Base-by-base conservation (phyloP, 2,888 invertebrate species). In the Spicauda simplicius region DNA sequence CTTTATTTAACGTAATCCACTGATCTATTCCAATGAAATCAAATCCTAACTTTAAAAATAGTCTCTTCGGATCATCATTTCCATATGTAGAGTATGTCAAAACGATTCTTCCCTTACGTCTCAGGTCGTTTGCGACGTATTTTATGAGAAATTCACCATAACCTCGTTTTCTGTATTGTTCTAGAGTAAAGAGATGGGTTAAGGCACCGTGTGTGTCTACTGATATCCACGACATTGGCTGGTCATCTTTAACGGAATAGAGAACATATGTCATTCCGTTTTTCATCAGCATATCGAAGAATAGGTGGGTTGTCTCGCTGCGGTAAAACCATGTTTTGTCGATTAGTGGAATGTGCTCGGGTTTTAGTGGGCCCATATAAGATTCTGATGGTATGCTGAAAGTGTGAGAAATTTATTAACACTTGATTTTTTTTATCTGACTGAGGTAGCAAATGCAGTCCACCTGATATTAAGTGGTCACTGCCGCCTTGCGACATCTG, bases 71-170 rank as follows among this genome's bases (percentile, higher is more conserved):
- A 14, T 61, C 70, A 0, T 64, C n/a, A 59, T 80, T 80, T 11
- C 65, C 54, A 52, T 75, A 74, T 11, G 76, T 18, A 18, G 79
- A 76, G 56, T 75, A 78, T 8, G 73, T 75, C 25, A 79, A 62
- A 0, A 75, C 62, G 63, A 74, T 60, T 33, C 73, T 74, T 52
- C 75, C 77, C 63, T 77, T 74, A 0, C 55, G 64, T 5, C 77
- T 52, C n/a, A 73, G 69, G 37, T 79, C 76, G 52, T 80, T 79
- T 10, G 70, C 64, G 12, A 72, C 77, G 2, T 80, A 63, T 72
- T 86, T 88, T 0, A 82, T 59, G 0, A 87, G 69, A 8, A 81
- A 62, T 60, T 82, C 82, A 0, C 78, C 87, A 54, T 85, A 88
- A 0, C 88, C 86, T 48, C 79, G 81, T 33, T 76, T 76, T 69